Evolutionary conservation across 1,140 invertebrate genomes (phyloP), one percentile per base, ranked within the genome.

Genomic region (Liolophura sinensis): DNA sequence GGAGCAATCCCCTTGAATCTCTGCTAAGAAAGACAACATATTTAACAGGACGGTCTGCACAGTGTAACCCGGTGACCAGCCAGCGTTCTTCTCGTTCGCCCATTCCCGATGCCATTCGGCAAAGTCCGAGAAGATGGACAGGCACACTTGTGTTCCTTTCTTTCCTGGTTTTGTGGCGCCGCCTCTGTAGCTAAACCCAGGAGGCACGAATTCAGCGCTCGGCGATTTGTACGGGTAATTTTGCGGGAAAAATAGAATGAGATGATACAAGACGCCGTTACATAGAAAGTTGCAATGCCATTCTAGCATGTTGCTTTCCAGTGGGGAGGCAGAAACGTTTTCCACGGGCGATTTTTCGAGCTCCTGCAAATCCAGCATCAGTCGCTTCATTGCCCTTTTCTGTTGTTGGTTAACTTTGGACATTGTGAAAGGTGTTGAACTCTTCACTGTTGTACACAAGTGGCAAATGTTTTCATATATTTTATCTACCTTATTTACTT

Each of bases 241-340:
- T 22, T 74, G 63, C 12, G 78, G 72, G 55, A 80, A 73, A 58
- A 73, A 73, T 0, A 80, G 60, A 20, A 80, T 63, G 0, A 80
- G 69, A 51, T 80, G 78, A 55, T 75, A 78, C 6, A 80, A 76
- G 48, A 74, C 72, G 12, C 77, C 76, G 27, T 80, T 76, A 54
- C 73, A 73, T 57, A 69, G 64, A 57, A 80, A 78, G 60, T 80
- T 80, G 55, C 78, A 80, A 60, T 80, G 78, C 78, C 78, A 80
- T 61, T 80, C 78, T 24, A 78, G 77, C 62, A 80, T 73, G 64
- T 80, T 69, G 1, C 68, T 63, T 18, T 80, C 78, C 20, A 80
- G 52, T 0, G 78, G 78, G 15, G 60, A 62, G 0, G 78, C 78
- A 0, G 76, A 78, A 31, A 79, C 78, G 57, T 79, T 80, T 24